A percentile compares a stretch with the other conserved stretches of the same genome.
phyloP scores from a whole-genome alignment of 2,113 vertebrate genomes.

The Hippocampus zosterae region DNA sequence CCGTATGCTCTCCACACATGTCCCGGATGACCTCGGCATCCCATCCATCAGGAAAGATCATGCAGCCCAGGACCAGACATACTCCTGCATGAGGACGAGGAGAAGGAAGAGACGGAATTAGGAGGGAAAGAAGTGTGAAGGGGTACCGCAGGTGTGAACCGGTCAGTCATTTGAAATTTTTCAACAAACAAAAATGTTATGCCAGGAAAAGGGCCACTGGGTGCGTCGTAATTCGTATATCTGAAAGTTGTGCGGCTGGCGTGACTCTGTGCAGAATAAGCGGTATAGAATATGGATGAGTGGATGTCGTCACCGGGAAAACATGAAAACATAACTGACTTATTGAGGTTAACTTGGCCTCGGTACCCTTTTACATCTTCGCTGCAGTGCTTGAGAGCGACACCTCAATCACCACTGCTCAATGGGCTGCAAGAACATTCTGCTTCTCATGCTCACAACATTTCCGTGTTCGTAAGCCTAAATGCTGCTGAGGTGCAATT shows the following conservation, averaged over 20 bases:
- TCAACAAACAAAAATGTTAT: background rate
- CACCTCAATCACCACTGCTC: background rate
- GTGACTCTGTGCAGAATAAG: background rate
- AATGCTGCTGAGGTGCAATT: background rate
- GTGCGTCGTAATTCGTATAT: background rate
- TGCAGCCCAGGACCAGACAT: slow-evolving; percentile 94
- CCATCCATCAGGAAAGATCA: slow-evolving; percentile 97
- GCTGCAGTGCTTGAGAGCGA: background rate
- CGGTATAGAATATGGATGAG: slow-evolving; percentile 1
- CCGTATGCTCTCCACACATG: slow-evolving; percentile 92
- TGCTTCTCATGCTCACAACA: background rate
- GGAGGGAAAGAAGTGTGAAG: background rate
- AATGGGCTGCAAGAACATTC: background rate
- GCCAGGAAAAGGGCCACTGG: background rate
- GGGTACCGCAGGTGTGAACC: background rate
- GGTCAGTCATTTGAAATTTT: background rate
- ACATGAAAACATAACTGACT: slow-evolving; percentile 2
- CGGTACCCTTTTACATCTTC: background rate
- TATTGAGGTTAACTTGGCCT: slow-evolving; percentile 5
- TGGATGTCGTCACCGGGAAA: background rate
- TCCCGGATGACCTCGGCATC: slow-evolving; percentile 92
- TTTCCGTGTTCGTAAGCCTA: background rate
- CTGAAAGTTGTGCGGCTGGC: background rate
- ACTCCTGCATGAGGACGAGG: slow-evolving; percentile 75
- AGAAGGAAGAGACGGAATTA: background rate